These are phyloP conservation scores for Laupala kohalensis DNA, from an alignment of 1,140 invertebrate genomes.

Conservation along the genomic window DNA sequence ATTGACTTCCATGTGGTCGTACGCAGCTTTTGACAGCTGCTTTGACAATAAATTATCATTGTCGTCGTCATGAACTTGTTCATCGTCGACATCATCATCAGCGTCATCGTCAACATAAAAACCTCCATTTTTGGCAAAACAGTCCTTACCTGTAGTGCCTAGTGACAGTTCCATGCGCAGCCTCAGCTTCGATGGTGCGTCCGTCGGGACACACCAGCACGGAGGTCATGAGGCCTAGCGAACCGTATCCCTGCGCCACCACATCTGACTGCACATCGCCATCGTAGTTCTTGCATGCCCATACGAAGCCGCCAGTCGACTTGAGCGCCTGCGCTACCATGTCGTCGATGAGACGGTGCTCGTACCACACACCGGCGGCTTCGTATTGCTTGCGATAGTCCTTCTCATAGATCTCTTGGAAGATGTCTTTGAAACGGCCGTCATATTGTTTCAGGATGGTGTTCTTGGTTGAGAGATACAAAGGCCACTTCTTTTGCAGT, in stretches of 20 bases:
- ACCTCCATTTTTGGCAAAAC: background rate
- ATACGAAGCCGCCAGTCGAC: slow-evolving; percentile 76
- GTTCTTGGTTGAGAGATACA: slow-evolving; percentile 83
- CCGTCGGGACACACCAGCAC: slow-evolving; percentile 85
- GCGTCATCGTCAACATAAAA: background rate
- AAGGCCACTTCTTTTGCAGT: slow-evolving; percentile 65
- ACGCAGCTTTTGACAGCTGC: too few species aligned
- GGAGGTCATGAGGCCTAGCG: slow-evolving; percentile 84
- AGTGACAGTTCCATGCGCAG: slow-evolving; percentile 84
- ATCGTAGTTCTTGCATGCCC: slow-evolving; percentile 88
- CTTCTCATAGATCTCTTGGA: slow-evolving; percentile 75
- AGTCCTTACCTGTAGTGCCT: slow-evolving; percentile 63
- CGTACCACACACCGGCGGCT: slow-evolving; percentile 70
- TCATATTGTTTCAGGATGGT: slow-evolving; percentile 85
- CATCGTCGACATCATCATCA: too few species aligned
- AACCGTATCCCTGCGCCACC: slow-evolving; percentile 75
- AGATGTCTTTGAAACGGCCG: slow-evolving; percentile 87
- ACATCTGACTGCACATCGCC: slow-evolving; percentile 84
- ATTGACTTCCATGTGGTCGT: too few species aligned
- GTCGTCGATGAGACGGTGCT: slow-evolving; percentile 85
- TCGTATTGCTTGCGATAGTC: slow-evolving; percentile 67
- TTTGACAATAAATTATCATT: too few species aligned
- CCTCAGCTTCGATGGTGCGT: slow-evolving; percentile 80
- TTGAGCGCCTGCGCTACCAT: slow-evolving; percentile 85
- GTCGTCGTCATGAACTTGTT: too few species aligned